Conservation (phyloP, 2,113 vertebrate genomes). For the Chaetodon trifascialis region DNA sequence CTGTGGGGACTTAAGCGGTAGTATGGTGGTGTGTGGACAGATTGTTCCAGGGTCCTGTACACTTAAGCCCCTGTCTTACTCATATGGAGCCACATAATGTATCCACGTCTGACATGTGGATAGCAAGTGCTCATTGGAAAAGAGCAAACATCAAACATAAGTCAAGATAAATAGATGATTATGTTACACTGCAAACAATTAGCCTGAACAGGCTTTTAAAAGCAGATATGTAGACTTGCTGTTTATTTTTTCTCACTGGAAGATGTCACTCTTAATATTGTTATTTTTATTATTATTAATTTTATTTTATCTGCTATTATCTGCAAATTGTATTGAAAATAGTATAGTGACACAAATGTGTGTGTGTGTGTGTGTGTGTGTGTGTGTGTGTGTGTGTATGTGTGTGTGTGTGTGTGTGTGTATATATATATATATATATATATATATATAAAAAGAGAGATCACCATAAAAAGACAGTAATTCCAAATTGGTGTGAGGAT, state of each 20-base stretch:
- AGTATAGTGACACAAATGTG: no score
- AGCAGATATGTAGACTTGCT: slow-evolving; percentile 36
- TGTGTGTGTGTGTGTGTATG: no score
- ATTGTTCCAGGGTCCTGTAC: slow-evolving; percentile 62
- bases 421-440: slow-evolving; percentile 15
- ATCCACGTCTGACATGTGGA: slow-evolving; percentile 71
- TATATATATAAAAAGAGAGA: slow-evolving; percentile 37
- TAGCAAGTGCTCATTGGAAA: slow-evolving; percentile 51
- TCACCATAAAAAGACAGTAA: slow-evolving; percentile 49
- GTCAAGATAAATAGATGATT: slow-evolving; percentile 33
- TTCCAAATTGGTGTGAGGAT: slow-evolving; percentile 71
- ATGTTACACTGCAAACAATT: slow-evolving; percentile 60
- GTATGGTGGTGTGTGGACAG: slow-evolving; percentile 61
- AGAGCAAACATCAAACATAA: slow-evolving; percentile 51
- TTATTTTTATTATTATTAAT: no score
- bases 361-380: no score
- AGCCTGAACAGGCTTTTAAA: slow-evolving; percentile 44
- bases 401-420: no score
- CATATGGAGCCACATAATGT: slow-evolving; percentile 45
- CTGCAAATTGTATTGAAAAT: no score
- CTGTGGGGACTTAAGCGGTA: slow-evolving; percentile 70
- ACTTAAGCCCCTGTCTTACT: slow-evolving; percentile 61
- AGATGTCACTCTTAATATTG: neutral
- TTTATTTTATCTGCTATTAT: no score
- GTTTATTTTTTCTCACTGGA: neutral